Conservation (phyloP, 1,140 invertebrate species). For the Monochamus saltuarius region DNA sequence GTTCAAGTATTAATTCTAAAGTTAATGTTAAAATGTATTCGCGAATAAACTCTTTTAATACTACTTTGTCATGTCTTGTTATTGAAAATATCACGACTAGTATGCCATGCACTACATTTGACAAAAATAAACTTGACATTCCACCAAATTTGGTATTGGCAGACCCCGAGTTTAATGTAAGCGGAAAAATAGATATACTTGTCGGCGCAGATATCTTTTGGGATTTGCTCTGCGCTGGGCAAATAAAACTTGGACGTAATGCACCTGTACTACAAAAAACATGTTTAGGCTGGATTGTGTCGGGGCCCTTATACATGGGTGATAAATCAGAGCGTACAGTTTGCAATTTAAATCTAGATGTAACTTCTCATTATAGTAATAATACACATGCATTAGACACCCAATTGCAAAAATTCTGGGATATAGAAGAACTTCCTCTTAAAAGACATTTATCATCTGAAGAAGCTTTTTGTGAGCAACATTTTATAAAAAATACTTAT, state of each 20-base stretch:
- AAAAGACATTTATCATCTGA: slow-evolving; percentile 17
- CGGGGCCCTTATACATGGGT: slow-evolving; percentile 20
- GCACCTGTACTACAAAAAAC: slow-evolving; percentile 32
- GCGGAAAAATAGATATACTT: slow-evolving; percentile 28
- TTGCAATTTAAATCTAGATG: background rate
- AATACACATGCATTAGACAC: background rate
- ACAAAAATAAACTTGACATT: slow-evolving; percentile 14
- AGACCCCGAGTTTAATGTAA: slow-evolving; percentile 38
- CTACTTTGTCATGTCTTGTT: slow-evolving; percentile 7
- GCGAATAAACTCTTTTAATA: slow-evolving; percentile 1
- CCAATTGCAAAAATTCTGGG: slow-evolving; percentile 28
- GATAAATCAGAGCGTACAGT: too few relatives aligned
- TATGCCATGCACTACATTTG: slow-evolving; percentile 7
- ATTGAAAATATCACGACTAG: slow-evolving; percentile 21
- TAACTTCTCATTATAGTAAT: slow-evolving; percentile 3
- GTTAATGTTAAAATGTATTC: slow-evolving; percentile 11
- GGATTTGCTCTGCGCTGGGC: slow-evolving; percentile 18
- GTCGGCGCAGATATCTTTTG: slow-evolving; percentile 33
- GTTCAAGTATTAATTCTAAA: slow-evolving; percentile 4
- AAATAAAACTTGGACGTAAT: slow-evolving; percentile 22
- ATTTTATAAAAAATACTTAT: slow-evolving; percentile 25
- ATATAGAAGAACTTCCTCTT: slow-evolving; percentile 21
- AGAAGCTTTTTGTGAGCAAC: slow-evolving; percentile 25
- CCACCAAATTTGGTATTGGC: slow-evolving; percentile 25
- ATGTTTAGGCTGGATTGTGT: slow-evolving; percentile 34